Conservation (phyloP, 2,888 invertebrate species). For the Drosophila subquinaria region DNA sequence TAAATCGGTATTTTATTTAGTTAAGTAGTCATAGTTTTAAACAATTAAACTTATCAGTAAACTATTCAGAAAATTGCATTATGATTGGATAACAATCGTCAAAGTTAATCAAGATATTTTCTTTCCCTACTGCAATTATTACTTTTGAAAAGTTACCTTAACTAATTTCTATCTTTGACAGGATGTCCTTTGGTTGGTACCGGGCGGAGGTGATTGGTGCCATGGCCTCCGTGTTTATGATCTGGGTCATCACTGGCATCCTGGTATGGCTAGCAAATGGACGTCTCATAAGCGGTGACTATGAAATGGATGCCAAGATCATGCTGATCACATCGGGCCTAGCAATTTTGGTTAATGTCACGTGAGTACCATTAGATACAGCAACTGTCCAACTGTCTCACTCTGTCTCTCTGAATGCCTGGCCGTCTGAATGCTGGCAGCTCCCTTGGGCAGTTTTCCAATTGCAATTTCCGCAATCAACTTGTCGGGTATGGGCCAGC, state of each 20-base stretch:
- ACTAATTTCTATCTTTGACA: conserved; percentile 73
- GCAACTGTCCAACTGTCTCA: too few species aligned
- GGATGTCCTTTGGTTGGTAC: conserved; percentile 98
- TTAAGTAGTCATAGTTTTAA: too few species aligned
- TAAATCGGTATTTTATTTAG: too few species aligned
- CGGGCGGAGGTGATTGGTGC: conserved; percentile 99
- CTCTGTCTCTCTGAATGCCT: too few species aligned
- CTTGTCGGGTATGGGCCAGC: too few species aligned
- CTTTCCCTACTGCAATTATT: conserved; percentile 3
- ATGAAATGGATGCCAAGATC: conserved; percentile 94
- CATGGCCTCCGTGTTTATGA: conserved; percentile 96
- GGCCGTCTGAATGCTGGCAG: too few species aligned
- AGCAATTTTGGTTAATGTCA: conserved; percentile 97
- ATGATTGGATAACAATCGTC: background rate
- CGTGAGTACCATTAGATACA: too few species aligned
- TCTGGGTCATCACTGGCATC: conserved; percentile 99
- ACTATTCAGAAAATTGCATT: background rate
- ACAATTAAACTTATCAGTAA: too few species aligned
- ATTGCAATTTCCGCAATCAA: too few species aligned
- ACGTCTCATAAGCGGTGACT: conserved; percentile 92
- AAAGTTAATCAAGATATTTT: background rate
- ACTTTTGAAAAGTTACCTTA: conserved; percentile 7
- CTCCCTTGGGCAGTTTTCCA: too few species aligned
- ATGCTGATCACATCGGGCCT: conserved; percentile 97
- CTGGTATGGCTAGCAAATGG: conserved; percentile 97